phyloP scores from a whole-genome alignment of 1,140 invertebrate genomes.

The Chymomyza costata region DNA sequence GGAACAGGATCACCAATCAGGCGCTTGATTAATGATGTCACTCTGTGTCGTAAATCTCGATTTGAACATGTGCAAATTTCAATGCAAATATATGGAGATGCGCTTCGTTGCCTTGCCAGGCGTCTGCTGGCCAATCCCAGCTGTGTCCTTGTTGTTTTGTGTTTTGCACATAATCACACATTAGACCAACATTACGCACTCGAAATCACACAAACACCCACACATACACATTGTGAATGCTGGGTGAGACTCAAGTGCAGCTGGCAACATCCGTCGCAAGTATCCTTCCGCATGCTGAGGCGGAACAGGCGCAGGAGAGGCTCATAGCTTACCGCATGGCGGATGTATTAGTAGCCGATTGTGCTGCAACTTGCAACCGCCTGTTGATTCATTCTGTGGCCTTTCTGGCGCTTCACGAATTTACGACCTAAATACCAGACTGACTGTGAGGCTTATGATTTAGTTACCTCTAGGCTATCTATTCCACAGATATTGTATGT shows the following conservation, averaged over 20 bases:
- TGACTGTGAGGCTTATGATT: too few relatives aligned
- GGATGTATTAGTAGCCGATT: conserved; percentile 54
- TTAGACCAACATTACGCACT: conserved; percentile 47
- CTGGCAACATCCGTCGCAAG: conserved; percentile 17
- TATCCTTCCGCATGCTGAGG: conserved; percentile 38
- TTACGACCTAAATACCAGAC: too few relatives aligned
- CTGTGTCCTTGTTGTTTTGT: conserved; percentile 23
- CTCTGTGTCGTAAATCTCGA: conserved; percentile 74
- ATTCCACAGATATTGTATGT: too few relatives aligned
- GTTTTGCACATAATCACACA: conserved; percentile 57
- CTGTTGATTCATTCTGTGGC: conserved; percentile 24
- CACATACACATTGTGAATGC: conserved; percentile 3
- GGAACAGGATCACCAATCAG: conserved; percentile 76
- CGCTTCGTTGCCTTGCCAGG: conserved; percentile 46
- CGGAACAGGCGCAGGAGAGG: neutral
- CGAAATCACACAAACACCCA: conserved; percentile 6
- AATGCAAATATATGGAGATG: conserved; percentile 67
- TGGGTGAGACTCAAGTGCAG: neutral
- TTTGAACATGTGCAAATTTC: conserved; percentile 74
- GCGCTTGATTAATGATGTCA: conserved; percentile 76
- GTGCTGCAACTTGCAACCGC: conserved; percentile 35
- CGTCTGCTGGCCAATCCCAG: conserved; percentile 50
- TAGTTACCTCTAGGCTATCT: too few relatives aligned
- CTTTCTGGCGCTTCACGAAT: too few relatives aligned
- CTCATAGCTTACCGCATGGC: conserved; percentile 10